A percentile compares a stretch with the other conserved stretches of the same genome.
phyloP scores from a whole-genome alignment of 2,888 invertebrate genomes.

The Galeopsomyia nigrocyanea region DNA sequence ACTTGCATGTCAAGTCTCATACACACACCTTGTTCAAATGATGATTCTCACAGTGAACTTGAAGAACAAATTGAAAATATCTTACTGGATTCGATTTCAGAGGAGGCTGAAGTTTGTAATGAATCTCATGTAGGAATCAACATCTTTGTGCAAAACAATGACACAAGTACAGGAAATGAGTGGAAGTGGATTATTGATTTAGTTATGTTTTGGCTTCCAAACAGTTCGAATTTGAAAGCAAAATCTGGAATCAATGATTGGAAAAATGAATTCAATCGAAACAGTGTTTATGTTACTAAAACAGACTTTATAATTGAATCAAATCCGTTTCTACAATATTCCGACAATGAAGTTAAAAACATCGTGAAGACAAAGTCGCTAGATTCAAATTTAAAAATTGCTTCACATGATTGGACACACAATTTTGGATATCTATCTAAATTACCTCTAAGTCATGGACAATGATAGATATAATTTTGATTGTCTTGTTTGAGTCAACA shows the following conservation, averaged over 20 bases:
- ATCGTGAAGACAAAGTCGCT: slow-evolving; percentile 59
- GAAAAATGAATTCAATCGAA: slow-evolving; percentile 25
- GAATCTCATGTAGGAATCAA: slow-evolving; percentile 29
- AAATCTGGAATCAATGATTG: slow-evolving; percentile 1
- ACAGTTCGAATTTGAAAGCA: slow-evolving; percentile 29
- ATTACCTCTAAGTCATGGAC: slow-evolving; percentile 35
- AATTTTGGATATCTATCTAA: slow-evolving; percentile 53
- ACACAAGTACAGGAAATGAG: slow-evolving; percentile 4
- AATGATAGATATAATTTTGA: slow-evolving; percentile 12
- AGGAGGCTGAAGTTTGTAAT: slow-evolving; percentile 41
- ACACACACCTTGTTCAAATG: slow-evolving; percentile 3
- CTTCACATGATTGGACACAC: slow-evolving; percentile 58
- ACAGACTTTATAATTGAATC: slow-evolving; percentile 31
- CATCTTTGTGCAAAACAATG: slow-evolving; percentile 15
- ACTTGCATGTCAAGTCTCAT: slow-evolving; percentile 9
- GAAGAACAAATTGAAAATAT: slow-evolving; percentile 39
- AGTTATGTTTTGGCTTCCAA: slow-evolving; percentile 42
- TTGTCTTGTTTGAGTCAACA: slow-evolving; percentile 7
- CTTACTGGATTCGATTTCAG: slow-evolving; percentile 39
- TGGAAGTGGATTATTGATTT: slow-evolving; percentile 42
- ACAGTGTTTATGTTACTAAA: slow-evolving; percentile 31
- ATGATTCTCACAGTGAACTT: slow-evolving; percentile 26
- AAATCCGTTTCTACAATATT: slow-evolving; percentile 32
- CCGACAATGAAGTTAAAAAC: slow-evolving; percentile 43
- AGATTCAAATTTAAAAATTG: slow-evolving; percentile 49